Base-by-base conservation (phyloP, 2,888 invertebrate species). In the Acanthacorydalis orientalis region DNA sequence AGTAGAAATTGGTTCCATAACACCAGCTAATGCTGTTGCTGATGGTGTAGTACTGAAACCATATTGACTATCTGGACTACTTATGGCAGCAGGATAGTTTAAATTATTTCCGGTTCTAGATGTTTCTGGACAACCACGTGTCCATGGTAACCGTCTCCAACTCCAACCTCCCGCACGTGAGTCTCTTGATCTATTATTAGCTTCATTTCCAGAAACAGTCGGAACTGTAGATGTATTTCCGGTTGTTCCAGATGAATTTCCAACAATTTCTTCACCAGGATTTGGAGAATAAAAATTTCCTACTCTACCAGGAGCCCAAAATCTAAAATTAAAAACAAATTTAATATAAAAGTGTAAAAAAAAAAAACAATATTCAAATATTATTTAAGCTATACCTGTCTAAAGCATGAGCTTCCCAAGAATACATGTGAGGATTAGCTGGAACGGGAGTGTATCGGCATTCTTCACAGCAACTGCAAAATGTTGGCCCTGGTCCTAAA, bases 241-340 rank as follows among this genome's bases (percentile, higher is more conserved):
- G 9, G 38, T 31, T 6, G 16, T 14, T 14, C 16, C 14, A 12
- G 33, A 34, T 16, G 23, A 35, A 3, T 12, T 39, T 31, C 46
- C 47, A 23, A 42, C 31, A 12, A 47, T 48, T 47, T 70, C 72
- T 50, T 71, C 72, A 0, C 85, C 85, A 0, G 87, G 87, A 66
- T 87, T 87, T 0, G 88, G 87, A 0, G 86, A 84, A 61, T 87
- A 88, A 49, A 88, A 74, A 62, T 87, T 88, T 0, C 86, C 87
- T 31, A 83, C 77, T 39, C 78, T 72, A 57, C 78, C 78, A 62
- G 73, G 57, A 53, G 70, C 63, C 75, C 75, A 75, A 57, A 76
- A 75, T 53, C 70, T 69, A 49, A 4, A 37, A 35, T 35, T 34
- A 44, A 31, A 44, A 37, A 38, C n/a, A 43, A 6, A 44, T 14